A percentile compares a stretch with the other conserved stretches of the same genome.
These are phyloP conservation scores for Conistra vaccinii DNA, from an alignment of 2,888 invertebrate genomes.

Conservation along the genomic window DNA sequence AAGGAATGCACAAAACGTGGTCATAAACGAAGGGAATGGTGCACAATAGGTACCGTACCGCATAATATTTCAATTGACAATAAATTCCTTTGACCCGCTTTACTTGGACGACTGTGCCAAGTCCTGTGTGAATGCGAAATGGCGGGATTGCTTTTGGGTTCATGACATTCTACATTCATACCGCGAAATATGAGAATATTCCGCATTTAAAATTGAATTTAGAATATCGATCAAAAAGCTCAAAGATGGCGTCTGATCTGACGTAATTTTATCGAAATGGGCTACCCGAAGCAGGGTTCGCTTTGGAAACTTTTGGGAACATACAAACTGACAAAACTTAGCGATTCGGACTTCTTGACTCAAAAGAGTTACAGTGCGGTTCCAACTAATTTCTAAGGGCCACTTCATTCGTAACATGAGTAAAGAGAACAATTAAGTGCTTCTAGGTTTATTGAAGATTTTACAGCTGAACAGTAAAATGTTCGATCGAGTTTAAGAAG, in stretches of 20 bases:
- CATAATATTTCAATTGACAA: slow-evolving; percentile 49
- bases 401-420: slow-evolving; percentile 15
- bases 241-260: slow-evolving; percentile 48
- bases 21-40: not conserved
- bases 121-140: slow-evolving; percentile 32
- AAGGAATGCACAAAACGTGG: not conserved
- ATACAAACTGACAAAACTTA: slow-evolving; percentile 13
- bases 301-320: slow-evolving; percentile 34
- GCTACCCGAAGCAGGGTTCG: slow-evolving; percentile 10
- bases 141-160: slow-evolving; percentile 30
- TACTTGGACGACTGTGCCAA: slow-evolving; percentile 32
- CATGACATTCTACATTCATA: slow-evolving; percentile 35
- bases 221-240: slow-evolving; percentile 39
- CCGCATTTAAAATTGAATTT: slow-evolving; percentile 59
- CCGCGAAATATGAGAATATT: slow-evolving; percentile 46
- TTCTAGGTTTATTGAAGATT: slow-evolving; percentile 32
- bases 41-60: slow-evolving; percentile 28
- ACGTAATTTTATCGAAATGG: slow-evolving; percentile 31
- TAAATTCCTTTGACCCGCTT: slow-evolving; percentile 43
- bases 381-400: slow-evolving; percentile 14
- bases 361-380: slow-evolving; percentile 29
- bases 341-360: slow-evolving; percentile 25
- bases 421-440: slow-evolving; percentile 34
- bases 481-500: slow-evolving; percentile 44
- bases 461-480: slow-evolving; percentile 36